Evolutionary conservation across 1,140 invertebrate genomes (phyloP).

Genomic region (Pentalonia nigronervosa): DNA sequence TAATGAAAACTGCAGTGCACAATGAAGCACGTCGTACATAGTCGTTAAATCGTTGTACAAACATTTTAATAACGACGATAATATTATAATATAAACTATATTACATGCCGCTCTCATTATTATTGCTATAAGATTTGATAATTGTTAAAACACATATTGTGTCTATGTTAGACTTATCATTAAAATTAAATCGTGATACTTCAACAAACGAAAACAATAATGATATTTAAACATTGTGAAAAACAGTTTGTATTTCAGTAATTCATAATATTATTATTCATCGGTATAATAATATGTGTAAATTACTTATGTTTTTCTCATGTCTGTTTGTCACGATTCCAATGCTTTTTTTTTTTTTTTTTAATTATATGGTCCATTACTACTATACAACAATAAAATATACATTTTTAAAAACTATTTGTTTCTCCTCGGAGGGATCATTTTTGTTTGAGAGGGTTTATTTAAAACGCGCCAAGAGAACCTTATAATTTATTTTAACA

Average conservation of each 20-base stretch:
- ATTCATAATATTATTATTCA: background rate
- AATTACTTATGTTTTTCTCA: background rate
- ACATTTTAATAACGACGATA: background rate
- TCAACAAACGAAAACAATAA: background rate
- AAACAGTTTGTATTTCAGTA: background rate
- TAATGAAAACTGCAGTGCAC: background rate
- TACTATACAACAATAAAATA: background rate
- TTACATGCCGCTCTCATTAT: background rate
- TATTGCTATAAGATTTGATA: background rate
- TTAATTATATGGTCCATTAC: background rate
- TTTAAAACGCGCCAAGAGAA: background rate
- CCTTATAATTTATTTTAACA: background rate
- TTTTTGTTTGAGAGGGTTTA: background rate
- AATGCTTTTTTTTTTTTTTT: background rate
- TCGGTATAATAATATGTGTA: background rate
- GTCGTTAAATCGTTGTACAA: background rate
- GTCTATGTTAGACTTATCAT: background rate
- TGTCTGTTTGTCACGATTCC: background rate
- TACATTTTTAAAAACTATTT: background rate
- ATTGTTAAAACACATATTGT: background rate
- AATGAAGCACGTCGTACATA: background rate
- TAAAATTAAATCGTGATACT: background rate
- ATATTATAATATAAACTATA: background rate
- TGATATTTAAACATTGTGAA: background rate
- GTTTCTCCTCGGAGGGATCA: background rate